phyloP scores from a whole-genome alignment of 1,140 invertebrate species.

The Delia radicum region DNA sequence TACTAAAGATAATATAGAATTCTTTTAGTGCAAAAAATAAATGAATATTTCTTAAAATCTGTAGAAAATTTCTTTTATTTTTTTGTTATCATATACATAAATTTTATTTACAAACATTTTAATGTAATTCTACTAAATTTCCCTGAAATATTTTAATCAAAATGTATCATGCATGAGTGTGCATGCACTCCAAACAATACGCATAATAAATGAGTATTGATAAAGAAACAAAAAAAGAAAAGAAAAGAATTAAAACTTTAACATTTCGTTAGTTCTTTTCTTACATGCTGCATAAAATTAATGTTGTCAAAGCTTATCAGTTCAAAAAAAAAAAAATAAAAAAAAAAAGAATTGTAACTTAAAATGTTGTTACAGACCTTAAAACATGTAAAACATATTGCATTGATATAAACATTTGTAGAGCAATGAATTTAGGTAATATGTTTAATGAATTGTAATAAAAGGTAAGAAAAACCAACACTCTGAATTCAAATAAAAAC shows the following conservation, averaged over 20 bases:
- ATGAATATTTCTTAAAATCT: neutral
- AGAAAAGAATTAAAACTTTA: neutral
- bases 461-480: neutral
- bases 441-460: slow-evolving; percentile 2
- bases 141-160: slow-evolving; percentile 2
- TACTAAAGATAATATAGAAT: too few species aligned
- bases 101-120: slow-evolving; percentile 10
- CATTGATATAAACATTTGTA: slow-evolving; percentile 15
- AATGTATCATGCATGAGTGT: neutral
- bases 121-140: slow-evolving; percentile 12
- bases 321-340: neutral
- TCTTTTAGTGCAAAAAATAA: too few species aligned
- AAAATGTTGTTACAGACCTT: neutral
- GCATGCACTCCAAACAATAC: neutral
- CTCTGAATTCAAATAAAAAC: neutral
- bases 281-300: neutral
- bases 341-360: neutral
- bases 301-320: slow-evolving; percentile 10
- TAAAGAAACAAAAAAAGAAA: neutral
- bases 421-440: neutral
- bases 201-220: slow-evolving; percentile 24
- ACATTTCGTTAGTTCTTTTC: neutral
- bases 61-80: neutral
- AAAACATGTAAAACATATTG: slow-evolving; percentile 5
- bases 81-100: slow-evolving; percentile 16